Conservation (phyloP, 2,888 invertebrate species). For the Aphrophora alni region DNA sequence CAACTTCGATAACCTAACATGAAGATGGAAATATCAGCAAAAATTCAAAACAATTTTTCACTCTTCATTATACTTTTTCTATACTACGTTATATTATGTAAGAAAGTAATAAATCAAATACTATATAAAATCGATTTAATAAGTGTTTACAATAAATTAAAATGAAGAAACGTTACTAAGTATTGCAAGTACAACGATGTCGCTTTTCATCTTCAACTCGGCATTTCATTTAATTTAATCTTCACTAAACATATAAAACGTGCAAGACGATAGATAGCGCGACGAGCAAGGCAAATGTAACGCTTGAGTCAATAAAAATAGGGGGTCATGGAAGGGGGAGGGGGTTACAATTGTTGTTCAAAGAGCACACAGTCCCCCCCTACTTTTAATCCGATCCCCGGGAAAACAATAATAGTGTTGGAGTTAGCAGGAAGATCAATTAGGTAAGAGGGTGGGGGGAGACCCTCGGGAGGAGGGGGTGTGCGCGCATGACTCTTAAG, state of each 20-base stretch:
- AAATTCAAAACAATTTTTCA: too few species aligned
- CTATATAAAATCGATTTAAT: too few species aligned
- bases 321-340: background rate
- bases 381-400: constrained; percentile 18
- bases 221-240: background rate
- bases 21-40: too few species aligned
- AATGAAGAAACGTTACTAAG: too few species aligned
- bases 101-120: too few species aligned
- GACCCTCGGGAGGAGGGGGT: background rate
- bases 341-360: background rate
- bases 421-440: constrained; percentile 13
- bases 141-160: too few species aligned
- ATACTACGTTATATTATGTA: too few species aligned
- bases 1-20: too few species aligned
- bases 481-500: background rate
- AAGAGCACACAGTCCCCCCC: background rate
- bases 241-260: too few species aligned
- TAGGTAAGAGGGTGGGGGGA: background rate
- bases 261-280: background rate
- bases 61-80: too few species aligned
- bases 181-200: too few species aligned
- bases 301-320: background rate
- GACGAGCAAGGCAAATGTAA: background rate
- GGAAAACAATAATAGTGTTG: constrained; percentile 11
- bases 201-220: background rate